Conservation (phyloP, 2,797 vertebrate species). For the Danio albolineatus region DNA sequence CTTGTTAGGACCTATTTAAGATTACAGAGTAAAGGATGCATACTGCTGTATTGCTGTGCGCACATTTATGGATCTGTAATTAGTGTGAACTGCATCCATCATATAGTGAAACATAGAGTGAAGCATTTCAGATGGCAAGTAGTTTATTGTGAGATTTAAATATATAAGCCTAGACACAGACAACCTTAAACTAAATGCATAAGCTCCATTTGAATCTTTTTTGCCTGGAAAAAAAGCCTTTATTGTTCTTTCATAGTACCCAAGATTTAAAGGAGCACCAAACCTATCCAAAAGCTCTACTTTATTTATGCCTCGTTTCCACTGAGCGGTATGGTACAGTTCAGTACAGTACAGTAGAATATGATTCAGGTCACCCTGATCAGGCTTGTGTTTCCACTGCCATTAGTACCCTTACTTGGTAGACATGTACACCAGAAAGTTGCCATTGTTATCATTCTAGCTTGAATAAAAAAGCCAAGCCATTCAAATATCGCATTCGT, state of each 20-base stretch:
- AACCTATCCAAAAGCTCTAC: no score
- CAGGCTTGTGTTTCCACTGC: no score
- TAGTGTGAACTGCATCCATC: background rate
- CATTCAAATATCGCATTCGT: no score
- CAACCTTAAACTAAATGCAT: conserved; percentile 41
- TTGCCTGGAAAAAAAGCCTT: background rate
- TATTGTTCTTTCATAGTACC: background rate
- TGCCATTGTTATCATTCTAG: no score
- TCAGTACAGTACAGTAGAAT: no score
- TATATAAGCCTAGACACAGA: conserved; percentile 12
- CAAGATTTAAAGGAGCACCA: background rate
- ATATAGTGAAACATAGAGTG: conserved; percentile 14
- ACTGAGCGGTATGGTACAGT: no score
- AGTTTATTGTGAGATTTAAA: conserved; percentile 15
- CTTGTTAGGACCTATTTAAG: conserved; percentile 81
- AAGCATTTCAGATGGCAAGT: no score
- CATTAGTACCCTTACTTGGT: no score
- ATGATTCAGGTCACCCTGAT: no score
- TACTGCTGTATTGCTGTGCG: conserved; percentile 35
- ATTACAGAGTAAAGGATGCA: conserved; percentile 40
- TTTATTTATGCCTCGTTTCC: no score
- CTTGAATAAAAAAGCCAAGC: no score
- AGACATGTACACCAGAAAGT: no score
- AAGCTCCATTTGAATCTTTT: conserved; percentile 21
- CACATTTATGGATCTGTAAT: background rate